These are phyloP conservation scores for Amyelois transitella DNA, from an alignment of 1,140 invertebrate species.

Conservation along the genomic window DNA sequence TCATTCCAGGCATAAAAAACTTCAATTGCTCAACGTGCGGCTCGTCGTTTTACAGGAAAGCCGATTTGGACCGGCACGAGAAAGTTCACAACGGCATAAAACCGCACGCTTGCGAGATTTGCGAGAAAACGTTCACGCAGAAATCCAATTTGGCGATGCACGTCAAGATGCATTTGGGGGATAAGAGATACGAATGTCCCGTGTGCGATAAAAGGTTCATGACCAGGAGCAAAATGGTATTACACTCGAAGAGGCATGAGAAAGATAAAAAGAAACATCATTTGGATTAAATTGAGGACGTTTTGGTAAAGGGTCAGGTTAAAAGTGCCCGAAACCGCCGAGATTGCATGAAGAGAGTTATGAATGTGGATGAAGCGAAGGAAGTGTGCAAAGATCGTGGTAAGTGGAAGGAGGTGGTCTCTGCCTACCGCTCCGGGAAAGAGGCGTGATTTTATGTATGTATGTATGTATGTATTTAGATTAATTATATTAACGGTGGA, in stretches of 20 bases:
- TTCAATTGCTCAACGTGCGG: conserved; percentile 48
- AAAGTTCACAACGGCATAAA: conserved; percentile 53
- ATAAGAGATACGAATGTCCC: conserved; percentile 37
- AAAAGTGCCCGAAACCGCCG: no score
- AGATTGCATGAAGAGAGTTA: no score
- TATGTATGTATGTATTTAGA: no score
- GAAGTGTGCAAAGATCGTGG: no score
- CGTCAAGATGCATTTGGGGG: conserved; percentile 52
- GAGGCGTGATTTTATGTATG: no score
- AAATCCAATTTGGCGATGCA: conserved; percentile 63
- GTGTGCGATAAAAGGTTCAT: conserved; percentile 53
- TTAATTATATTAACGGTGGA: no score
- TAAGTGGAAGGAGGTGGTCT: no score
- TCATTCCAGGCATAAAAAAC: conserved; percentile 39
- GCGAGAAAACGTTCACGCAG: conserved; percentile 54
- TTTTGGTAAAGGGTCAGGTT: no score
- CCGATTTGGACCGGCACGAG: conserved; percentile 53
- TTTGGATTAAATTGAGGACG: no score
- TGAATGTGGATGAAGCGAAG: no score
- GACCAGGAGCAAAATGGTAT: conserved; percentile 45
- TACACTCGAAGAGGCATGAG: conserved; percentile 55
- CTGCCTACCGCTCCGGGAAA: no score
- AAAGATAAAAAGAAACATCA: conserved; percentile 50
- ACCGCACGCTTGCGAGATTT: conserved; percentile 50
- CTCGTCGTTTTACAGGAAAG: conserved; percentile 51